Conservation (phyloP, 1,140 invertebrate species). For the Thrips palmi region DNA sequence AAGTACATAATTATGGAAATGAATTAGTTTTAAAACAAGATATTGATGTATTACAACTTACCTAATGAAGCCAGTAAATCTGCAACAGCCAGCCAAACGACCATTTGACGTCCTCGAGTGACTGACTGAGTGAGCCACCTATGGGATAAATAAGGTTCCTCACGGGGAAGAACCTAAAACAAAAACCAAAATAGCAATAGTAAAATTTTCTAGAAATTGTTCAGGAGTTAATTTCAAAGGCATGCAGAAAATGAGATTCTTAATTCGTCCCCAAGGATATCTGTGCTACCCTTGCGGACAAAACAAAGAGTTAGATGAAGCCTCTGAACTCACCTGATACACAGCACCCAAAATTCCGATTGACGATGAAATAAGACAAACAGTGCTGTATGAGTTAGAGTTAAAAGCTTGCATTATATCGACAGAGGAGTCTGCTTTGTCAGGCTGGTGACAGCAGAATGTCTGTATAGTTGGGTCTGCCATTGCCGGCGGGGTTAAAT, state of each 20-base stretch:
- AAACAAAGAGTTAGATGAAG: slow-evolving; percentile 4
- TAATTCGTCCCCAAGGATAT: neutral
- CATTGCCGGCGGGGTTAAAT: too few species aligned
- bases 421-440: slow-evolving; percentile 35
- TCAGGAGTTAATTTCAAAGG: slow-evolving; percentile 1
- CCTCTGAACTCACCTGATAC: slow-evolving; percentile 40
- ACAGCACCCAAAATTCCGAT: slow-evolving; percentile 51
- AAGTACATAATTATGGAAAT: slow-evolving; percentile 15
- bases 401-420: slow-evolving; percentile 43
- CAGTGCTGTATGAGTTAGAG: slow-evolving; percentile 44
- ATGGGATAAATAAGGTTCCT: slow-evolving; percentile 21
- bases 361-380: slow-evolving; percentile 49
- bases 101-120: slow-evolving; percentile 43
- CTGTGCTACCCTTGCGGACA: neutral
- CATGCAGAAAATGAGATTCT: slow-evolving; percentile 6
- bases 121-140: slow-evolving; percentile 34
- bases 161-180: slow-evolving; percentile 30
- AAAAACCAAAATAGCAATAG: slow-evolving; percentile 6
- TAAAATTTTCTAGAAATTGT: neutral
- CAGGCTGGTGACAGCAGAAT: slow-evolving; percentile 52
- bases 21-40: slow-evolving; percentile 6
- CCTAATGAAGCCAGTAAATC: slow-evolving; percentile 57
- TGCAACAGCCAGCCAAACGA: slow-evolving; percentile 56
- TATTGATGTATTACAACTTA: slow-evolving; percentile 19
- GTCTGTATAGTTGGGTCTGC: slow-evolving; percentile 64